Conservation (phyloP, 1,140 invertebrate species). For the Campoletis sonorensis region DNA sequence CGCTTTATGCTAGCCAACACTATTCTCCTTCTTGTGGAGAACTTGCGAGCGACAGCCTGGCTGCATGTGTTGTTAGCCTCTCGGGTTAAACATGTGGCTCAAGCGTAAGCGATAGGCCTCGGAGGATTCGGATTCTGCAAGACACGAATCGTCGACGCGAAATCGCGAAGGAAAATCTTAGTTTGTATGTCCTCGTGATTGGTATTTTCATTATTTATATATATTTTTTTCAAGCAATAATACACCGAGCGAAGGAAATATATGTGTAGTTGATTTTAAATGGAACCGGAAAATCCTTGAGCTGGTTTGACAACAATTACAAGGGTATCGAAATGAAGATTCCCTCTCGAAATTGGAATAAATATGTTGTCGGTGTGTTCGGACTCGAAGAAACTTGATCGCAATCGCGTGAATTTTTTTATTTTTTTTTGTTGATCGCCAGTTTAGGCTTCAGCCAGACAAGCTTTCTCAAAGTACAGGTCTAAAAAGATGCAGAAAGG, state of each 20-base stretch:
- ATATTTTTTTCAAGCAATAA: too few species aligned
- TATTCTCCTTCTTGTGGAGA: background rate
- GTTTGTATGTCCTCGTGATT: background rate
- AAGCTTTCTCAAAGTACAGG: background rate
- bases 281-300: background rate
- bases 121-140: background rate
- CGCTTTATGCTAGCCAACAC: constrained; percentile 6
- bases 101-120: background rate
- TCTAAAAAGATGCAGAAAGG: background rate
- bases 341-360: too few species aligned
- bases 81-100: background rate
- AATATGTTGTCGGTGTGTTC: background rate
- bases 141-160: background rate
- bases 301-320: background rate
- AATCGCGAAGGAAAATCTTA: background rate
- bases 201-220: background rate
- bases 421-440: background rate
- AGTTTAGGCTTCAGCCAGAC: background rate
- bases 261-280: background rate
- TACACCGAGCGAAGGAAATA: background rate
- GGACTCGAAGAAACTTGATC: background rate
- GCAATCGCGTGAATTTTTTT: background rate
- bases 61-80: background rate
- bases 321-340: too few species aligned
- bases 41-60: background rate